Evolutionary conservation across 2,888 invertebrate species (phyloP).

Genomic region (Adelognathus sp.): DNA sequence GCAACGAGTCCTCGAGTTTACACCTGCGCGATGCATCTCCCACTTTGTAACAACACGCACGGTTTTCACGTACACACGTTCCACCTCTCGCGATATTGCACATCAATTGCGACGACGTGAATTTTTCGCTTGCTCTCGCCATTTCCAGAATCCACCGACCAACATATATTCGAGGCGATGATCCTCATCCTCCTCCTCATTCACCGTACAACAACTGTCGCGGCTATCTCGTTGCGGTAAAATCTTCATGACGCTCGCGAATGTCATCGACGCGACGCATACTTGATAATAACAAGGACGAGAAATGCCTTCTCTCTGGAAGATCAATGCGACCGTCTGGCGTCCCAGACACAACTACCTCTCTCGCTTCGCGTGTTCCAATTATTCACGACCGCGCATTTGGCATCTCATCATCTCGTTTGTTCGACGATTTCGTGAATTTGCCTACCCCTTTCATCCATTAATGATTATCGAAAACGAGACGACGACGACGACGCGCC

Average conservation of each 20-base stretch:
- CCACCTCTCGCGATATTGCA: neutral
- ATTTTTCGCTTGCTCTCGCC: neutral
- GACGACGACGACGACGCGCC: conserved; percentile 43
- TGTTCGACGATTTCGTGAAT: too few relatives aligned
- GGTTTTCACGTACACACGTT: neutral
- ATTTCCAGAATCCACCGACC: conserved; percentile 22
- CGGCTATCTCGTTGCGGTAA: conserved; percentile 26
- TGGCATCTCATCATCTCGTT: too few relatives aligned
- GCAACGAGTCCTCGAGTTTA: neutral
- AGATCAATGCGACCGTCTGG: neutral
- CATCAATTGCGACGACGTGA: neutral
- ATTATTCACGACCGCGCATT: too few relatives aligned
- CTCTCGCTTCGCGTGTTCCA: too few relatives aligned
- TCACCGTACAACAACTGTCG: conserved; percentile 16
- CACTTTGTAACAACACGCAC: neutral
- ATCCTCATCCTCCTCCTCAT: neutral
- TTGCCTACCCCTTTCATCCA: neutral
- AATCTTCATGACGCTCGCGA: conserved; percentile 54
- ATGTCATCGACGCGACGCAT: conserved; percentile 5
- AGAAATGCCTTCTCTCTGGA: neutral
- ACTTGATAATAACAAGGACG: neutral
- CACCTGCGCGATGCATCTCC: conserved; percentile 25
- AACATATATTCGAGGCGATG: neutral
- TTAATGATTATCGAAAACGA: neutral
- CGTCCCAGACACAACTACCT: too few relatives aligned